Conservation (phyloP, 2,797 vertebrate genomes). For the Hybognathus amarus region DNA sequence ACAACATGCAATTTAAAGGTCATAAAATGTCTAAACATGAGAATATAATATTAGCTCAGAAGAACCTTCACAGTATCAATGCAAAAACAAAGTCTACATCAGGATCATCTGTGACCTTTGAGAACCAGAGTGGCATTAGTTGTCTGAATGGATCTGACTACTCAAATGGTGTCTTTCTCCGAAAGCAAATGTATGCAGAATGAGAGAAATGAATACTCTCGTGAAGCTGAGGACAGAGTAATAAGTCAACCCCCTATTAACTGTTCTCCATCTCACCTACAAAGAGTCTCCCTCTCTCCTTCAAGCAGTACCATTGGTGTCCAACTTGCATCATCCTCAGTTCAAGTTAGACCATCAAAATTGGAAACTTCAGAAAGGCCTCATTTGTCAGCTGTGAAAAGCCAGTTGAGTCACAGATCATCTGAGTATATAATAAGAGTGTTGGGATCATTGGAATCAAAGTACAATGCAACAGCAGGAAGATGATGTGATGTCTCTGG, state of each 20-base stretch:
- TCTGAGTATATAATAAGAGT: constrained; percentile 48
- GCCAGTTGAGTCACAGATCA: constrained; percentile 33
- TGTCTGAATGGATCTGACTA: constrained; percentile 47
- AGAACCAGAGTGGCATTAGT: constrained; percentile 64
- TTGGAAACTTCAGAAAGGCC: constrained; percentile 39
- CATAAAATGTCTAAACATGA: constrained; percentile 42
- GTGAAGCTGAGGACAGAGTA: constrained; percentile 35
- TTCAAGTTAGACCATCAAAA: constrained; percentile 39
- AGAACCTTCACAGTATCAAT: not conserved
- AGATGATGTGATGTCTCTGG: constrained; percentile 73
- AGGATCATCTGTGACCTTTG: constrained; percentile 60
- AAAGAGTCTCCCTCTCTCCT: constrained; percentile 44
- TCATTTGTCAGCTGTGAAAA: constrained; percentile 40
- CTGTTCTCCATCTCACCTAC: constrained; percentile 25
- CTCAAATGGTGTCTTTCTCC: constrained; percentile 53
- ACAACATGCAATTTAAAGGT: constrained; percentile 32
- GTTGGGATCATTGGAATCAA: constrained; percentile 45
- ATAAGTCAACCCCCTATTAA: constrained; percentile 33
- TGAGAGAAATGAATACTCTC: constrained; percentile 38
- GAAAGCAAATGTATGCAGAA: constrained; percentile 45
- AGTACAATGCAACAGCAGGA: constrained; percentile 47
- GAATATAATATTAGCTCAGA: constrained; percentile 12
- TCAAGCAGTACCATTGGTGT: constrained; percentile 22
- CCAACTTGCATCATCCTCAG: constrained; percentile 47
- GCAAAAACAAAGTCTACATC: constrained; percentile 58